phyloP scores from a whole-genome alignment of 2,888 invertebrate genomes.

The Drosophila peninsularis region DNA sequence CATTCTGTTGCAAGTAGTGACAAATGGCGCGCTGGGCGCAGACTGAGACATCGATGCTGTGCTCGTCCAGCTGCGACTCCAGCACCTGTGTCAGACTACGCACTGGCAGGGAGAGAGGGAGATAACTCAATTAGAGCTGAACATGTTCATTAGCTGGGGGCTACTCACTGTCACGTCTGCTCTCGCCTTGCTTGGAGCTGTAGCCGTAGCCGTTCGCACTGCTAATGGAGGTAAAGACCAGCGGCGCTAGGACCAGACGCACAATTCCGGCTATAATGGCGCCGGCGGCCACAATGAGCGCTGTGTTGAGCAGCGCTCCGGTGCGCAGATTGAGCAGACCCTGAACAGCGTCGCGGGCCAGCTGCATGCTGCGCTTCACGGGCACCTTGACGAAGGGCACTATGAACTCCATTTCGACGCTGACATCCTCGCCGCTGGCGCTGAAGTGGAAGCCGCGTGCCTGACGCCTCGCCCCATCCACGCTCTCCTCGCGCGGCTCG shows the following conservation, averaged over 20 bases:
- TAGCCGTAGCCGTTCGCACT: constrained; percentile 25
- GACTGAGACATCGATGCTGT: constrained; percentile 87
- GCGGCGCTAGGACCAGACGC: constrained; percentile 60
- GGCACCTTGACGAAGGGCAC: constrained; percentile 88
- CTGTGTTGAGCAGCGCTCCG: constrained; percentile 86
- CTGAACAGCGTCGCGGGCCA: constrained; percentile 70
- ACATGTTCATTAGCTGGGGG: background rate
- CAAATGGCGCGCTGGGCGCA: constrained; percentile 88
- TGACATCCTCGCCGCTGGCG: constrained; percentile 75
- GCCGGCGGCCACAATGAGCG: constrained; percentile 86
- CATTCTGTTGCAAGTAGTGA: constrained; percentile 84
- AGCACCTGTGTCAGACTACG: constrained; percentile 80
- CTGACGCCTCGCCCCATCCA: constrained; percentile 44
- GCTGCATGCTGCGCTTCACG: constrained; percentile 84
- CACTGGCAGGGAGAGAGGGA: constrained; percentile 47
- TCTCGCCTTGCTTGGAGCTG: constrained; percentile 26
- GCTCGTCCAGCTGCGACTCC: constrained; percentile 86
- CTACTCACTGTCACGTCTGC: constrained; percentile 45
- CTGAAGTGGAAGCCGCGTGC: constrained; percentile 79
- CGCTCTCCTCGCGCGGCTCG: constrained; percentile 60
- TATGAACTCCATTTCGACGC: constrained; percentile 86
- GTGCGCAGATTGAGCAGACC: constrained; percentile 86
- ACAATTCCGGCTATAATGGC: constrained; percentile 77
- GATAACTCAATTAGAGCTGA: background rate
- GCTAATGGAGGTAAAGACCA: constrained; percentile 49